Evolutionary conservation across 2,888 invertebrate genomes (phyloP), one percentile per base, ranked within the genome.

Genomic region (Drosophila robusta): DNA sequence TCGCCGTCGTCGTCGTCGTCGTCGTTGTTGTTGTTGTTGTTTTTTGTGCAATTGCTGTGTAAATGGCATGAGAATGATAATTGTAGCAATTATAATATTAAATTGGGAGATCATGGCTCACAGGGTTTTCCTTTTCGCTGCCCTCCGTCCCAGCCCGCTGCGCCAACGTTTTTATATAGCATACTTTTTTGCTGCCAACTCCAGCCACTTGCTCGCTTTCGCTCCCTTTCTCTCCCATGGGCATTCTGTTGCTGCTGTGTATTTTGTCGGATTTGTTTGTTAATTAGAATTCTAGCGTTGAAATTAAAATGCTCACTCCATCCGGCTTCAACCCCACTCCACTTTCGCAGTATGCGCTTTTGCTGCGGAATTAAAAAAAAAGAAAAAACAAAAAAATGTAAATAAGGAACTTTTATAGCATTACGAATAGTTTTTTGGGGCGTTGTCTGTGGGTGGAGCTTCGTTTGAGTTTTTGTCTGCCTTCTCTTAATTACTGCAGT

Each of bases 81-180:
- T 92, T 91, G 90, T 89, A 84, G 91, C 91, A 92, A 92, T 92
- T 92, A 92, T 91, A 91, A 91, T 91, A 92, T 91, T 91, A 92
- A 92, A 91, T 92, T 91, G 91, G 90, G 89, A 90, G 90, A 92
- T 91, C 91, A 92, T 91, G 90, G 89, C 91, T 90, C 88, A 90
- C 85, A 84, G 89, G 80, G 88, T 82, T 87, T 87, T 62, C 57
- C 70, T 60, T 58, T 56, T 44, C 49, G 22, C 49, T 54, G 52
- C 29, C 52, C 14, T 39, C 14, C 18, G 18, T 2, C 26, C 41
- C 5, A 18, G 8, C 1, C 16, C 39, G 0, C 14, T 44, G 24
- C 44, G 9, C 12, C 38, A 24, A 32, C 32, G 61, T 65, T 78
- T 81, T 80, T 85, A 65, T 75, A 47, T 75, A 78, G 82, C 78